phyloP scores from a whole-genome alignment of 2,797 vertebrate genomes.

The Paratrypauchen microcephalus region DNA sequence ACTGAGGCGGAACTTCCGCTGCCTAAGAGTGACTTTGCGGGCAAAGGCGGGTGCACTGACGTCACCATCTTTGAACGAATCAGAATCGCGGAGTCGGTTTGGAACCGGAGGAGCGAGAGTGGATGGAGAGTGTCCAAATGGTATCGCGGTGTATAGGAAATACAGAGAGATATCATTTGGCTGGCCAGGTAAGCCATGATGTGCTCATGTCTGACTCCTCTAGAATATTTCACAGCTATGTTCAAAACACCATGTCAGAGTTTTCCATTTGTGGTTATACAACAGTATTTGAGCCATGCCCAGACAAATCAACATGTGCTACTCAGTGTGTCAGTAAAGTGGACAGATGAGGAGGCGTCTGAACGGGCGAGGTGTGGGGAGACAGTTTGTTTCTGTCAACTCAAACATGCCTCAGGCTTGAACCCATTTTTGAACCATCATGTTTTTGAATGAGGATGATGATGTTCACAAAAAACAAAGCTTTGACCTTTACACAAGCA shows the following conservation, averaged over 20 bases:
- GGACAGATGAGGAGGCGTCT: conserved; percentile 3
- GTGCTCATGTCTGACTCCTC: not conserved
- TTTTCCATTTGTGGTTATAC: not conserved
- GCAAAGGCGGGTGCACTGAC: too few species aligned
- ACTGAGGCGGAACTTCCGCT: too few species aligned
- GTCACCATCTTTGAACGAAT: too few species aligned
- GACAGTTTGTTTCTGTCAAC: conserved; percentile 21
- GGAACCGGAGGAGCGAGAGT: too few species aligned
- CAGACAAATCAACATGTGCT: conserved; percentile 4
- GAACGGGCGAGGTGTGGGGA: conserved; percentile 24
- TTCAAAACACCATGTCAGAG: not conserved
- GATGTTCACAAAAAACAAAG: conserved; percentile 22
- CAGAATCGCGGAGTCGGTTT: too few species aligned
- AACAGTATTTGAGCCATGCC: not conserved
- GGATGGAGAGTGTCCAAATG: too few species aligned
- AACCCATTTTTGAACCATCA: conserved; percentile 12
- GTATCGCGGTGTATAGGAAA: too few species aligned
- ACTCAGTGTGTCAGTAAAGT: conserved; percentile 3
- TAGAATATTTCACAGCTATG: conserved; percentile 1
- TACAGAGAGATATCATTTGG: too few species aligned
- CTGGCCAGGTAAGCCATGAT: too few species aligned
- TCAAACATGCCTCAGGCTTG: not conserved
- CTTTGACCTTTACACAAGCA: conserved; percentile 18
- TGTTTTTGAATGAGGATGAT: conserved; percentile 12
- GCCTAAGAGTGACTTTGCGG: too few species aligned